Percentiles rank a stretch among this genome's conserved stretches.
These are phyloP conservation scores for Calidris pygmaea DNA, from an alignment of 2,113 vertebrate species.

Conservation along the genomic window DNA sequence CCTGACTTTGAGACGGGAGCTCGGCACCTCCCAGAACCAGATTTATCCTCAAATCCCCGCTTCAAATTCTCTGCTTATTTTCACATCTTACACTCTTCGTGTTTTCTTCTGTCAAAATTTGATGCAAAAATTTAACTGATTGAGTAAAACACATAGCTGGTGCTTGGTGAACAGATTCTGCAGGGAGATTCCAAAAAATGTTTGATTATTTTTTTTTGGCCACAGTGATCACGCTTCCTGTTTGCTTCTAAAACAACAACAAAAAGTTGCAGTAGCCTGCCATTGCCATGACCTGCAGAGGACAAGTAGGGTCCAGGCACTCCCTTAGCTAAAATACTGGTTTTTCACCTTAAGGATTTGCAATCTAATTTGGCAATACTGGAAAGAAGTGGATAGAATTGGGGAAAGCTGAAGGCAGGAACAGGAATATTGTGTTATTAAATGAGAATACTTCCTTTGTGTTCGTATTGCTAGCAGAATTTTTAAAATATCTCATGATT, in stretches of 20 bases:
- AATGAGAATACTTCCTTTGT: background rate
- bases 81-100: fast-evolving
- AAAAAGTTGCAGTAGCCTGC: background rate
- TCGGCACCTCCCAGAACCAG: background rate
- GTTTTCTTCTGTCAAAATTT: background rate
- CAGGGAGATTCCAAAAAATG: background rate
- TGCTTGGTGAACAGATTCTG: background rate
- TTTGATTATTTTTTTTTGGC: fast-evolving
- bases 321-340: background rate
- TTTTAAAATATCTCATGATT: background rate
- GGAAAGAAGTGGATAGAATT: background rate
- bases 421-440: fast-evolving
- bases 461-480: background rate
- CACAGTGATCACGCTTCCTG: background rate
- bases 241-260: background rate
- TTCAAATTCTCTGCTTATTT: background rate
- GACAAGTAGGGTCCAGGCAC: background rate
- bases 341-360: background rate
- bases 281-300: background rate
- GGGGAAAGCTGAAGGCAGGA: background rate
- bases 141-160: background rate
- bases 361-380: background rate
- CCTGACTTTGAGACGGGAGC: background rate
- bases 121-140: background rate
- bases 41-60: background rate